Conservation (phyloP, 2,888 invertebrate species). For the Linyphia triangularis region DNA sequence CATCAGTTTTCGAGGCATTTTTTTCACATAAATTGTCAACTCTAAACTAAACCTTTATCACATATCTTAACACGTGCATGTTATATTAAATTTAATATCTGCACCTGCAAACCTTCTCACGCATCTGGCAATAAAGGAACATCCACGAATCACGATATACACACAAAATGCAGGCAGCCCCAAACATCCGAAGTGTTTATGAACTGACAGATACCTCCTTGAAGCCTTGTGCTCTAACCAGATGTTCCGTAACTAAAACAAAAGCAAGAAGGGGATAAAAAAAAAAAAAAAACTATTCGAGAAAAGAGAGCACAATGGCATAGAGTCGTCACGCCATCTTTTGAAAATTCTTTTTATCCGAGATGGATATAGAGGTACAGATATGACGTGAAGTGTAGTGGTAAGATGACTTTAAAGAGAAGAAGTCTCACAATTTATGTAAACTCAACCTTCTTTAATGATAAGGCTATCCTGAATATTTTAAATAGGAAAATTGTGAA, state of each 20-base stretch:
- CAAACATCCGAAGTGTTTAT: constrained; percentile 53
- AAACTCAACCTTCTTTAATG: no score
- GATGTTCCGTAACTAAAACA: constrained; percentile 53
- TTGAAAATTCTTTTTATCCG: constrained; percentile 10
- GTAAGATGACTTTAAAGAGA: no score
- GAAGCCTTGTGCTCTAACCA: constrained; percentile 38
- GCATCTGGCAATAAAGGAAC: background rate
- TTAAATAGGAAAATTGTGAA: no score
- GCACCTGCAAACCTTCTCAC: constrained; percentile 2
- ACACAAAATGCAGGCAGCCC: constrained; percentile 3
- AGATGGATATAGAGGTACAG: background rate
- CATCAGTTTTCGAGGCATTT: no score
- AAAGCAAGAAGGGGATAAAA: no score
- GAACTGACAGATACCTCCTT: constrained; percentile 42
- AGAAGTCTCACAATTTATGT: no score
- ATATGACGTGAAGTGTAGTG: background rate
- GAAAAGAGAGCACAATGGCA: background rate
- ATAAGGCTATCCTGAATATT: no score
- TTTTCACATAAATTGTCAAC: no score
- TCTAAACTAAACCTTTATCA: no score
- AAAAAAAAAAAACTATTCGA: constrained; percentile 17
- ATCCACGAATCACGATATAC: constrained; percentile 4
- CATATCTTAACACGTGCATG: no score
- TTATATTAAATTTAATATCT: no score
- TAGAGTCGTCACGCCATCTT: constrained; percentile 34